Percentiles rank a stretch among this genome's conserved stretches.
Evolutionary conservation across 2,888 invertebrate species (phyloP).

Genomic region (Conchocele bisecta): DNA sequence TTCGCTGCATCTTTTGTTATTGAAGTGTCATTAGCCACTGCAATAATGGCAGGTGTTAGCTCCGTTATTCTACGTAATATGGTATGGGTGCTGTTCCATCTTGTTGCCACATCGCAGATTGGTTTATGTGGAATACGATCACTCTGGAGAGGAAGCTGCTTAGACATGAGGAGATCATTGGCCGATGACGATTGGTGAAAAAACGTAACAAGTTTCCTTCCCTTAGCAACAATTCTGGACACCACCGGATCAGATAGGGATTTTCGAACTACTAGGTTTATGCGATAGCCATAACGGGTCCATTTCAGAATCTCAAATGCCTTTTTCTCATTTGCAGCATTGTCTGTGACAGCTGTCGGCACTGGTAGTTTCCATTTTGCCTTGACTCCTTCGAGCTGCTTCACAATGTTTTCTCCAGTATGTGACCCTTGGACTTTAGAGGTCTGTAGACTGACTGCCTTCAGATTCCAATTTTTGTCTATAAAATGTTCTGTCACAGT

Average conservation of each 20-base stretch:
- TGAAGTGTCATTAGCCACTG: slow-evolving; percentile 29
- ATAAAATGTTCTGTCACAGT: slow-evolving; percentile 33
- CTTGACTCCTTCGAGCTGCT: slow-evolving; percentile 7
- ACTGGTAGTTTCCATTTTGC: slow-evolving; percentile 8
- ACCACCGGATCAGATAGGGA: slow-evolving; percentile 10
- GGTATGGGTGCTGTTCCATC: slow-evolving; percentile 33
- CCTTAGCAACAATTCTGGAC: slow-evolving; percentile 12
- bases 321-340: slow-evolving; percentile 31
- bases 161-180: slow-evolving; percentile 23
- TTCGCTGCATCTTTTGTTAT: too few relatives aligned
- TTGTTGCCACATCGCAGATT: slow-evolving; percentile 34
- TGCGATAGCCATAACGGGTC: slow-evolving; percentile 37
- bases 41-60: slow-evolving; percentile 17
- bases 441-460: slow-evolving; percentile 13
- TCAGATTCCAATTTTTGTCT: slow-evolving; percentile 16
- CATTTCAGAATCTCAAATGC: slow-evolving; percentile 29
- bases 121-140: slow-evolving; percentile 19
- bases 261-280: slow-evolving; percentile 49
- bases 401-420: slow-evolving; percentile 23
- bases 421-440: slow-evolving; percentile 13
- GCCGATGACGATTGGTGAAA: slow-evolving; percentile 37
- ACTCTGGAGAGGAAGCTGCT: slow-evolving; percentile 13
- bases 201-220: slow-evolving; percentile 24
- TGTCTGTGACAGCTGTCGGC: slow-evolving; percentile 18
- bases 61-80: slow-evolving; percentile 30